phyloP scores from a whole-genome alignment of 2,797 vertebrate species.

The Mormyrus proboscirostris region DNA sequence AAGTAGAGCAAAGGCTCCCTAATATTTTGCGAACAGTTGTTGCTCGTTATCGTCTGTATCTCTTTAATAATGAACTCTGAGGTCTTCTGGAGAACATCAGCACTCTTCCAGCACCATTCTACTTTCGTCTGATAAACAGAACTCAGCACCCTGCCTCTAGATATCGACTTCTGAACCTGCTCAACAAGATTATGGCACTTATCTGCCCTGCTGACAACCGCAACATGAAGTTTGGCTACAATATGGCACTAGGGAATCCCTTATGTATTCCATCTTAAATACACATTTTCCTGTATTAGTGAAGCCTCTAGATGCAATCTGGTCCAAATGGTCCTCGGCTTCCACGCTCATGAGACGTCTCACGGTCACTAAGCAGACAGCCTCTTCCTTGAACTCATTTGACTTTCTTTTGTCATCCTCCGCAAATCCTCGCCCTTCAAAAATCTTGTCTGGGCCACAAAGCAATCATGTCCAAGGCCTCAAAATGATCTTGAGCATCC shows the following conservation, averaged over 20 bases:
- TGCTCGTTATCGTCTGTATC: background rate
- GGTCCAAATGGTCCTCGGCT: background rate
- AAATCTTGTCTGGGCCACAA: background rate
- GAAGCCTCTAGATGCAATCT: background rate
- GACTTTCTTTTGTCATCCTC: background rate
- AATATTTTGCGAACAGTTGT: background rate
- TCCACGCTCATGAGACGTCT: background rate
- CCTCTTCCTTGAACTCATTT: background rate
- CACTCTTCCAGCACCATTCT: background rate
- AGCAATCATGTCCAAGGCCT: background rate
- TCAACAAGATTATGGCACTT: constrained; percentile 5
- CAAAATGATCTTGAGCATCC: background rate
- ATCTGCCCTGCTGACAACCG: background rate
- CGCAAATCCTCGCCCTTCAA: background rate
- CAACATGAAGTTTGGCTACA: background rate
- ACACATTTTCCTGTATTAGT: background rate
- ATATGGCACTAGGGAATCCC: background rate
- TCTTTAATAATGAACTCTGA: background rate
- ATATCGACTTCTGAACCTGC: background rate
- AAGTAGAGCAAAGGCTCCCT: constrained; percentile 8
- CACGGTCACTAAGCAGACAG: background rate
- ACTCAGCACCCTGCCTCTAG: background rate
- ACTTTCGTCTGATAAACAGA: background rate
- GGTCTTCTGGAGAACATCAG: background rate
- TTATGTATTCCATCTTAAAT: background rate